phyloP scores from a whole-genome alignment of 1,140 invertebrate species.

The Megalopta genalis region DNA sequence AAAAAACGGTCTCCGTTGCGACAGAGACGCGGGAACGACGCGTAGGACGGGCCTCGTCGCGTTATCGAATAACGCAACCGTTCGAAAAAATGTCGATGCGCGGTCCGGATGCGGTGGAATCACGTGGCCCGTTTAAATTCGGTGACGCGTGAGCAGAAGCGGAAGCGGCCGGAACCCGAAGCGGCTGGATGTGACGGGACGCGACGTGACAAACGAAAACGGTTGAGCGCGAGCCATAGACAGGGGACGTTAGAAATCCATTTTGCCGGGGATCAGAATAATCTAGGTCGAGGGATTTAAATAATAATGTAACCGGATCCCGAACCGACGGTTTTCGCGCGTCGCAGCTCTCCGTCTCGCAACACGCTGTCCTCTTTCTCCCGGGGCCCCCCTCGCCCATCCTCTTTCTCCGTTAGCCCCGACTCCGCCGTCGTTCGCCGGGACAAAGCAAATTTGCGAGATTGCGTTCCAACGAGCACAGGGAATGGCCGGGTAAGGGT shows the following conservation, averaged over 20 bases:
- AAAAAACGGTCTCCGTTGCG: too few relatives aligned
- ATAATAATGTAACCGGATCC: constrained; percentile 60
- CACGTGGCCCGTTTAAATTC: background rate
- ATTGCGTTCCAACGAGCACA: constrained; percentile 67
- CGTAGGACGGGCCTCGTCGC: too few relatives aligned
- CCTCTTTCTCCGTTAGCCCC: background rate
- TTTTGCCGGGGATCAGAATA: constrained; percentile 48
- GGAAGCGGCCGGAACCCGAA: too few relatives aligned
- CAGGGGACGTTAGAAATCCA: constrained; percentile 29
- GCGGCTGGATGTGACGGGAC: too few relatives aligned
- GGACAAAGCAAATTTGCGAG: constrained; percentile 71
- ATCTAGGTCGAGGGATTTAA: constrained; percentile 52
- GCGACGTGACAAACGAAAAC: background rate
- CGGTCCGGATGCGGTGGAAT: too few relatives aligned
- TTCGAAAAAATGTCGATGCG: too few relatives aligned
- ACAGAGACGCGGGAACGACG: too few relatives aligned
- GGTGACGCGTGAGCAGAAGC: background rate
- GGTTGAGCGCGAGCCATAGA: background rate
- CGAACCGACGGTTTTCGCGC: constrained; percentile 50
- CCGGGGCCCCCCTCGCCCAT: constrained; percentile 35
- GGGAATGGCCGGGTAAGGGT: constrained; percentile 49
- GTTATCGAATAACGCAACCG: too few relatives aligned
- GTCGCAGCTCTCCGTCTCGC: constrained; percentile 56
- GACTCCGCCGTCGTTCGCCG: constrained; percentile 6
- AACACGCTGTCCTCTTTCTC: background rate